Evolutionary conservation across 2,888 invertebrate species (phyloP), one percentile per base, ranked within the genome.

Genomic region (Dendrolimus pini): DNA sequence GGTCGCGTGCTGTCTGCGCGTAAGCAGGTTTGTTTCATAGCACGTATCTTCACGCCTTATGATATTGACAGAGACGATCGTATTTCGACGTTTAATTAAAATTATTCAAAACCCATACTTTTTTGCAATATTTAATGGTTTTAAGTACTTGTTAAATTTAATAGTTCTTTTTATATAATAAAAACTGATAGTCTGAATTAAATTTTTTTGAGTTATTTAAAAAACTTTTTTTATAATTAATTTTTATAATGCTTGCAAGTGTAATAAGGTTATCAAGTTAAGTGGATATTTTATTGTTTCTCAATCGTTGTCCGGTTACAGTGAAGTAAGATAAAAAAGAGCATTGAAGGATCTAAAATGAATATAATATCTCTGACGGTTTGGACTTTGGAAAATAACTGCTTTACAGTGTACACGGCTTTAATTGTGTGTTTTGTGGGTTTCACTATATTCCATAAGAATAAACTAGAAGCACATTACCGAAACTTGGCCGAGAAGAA

Each of bases 351-450:
- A 47, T 47, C 47, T 59, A 82, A 64, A 65, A 89, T 90, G 90
- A 90, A 89, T 65, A 60, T 84, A 41, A 80, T 89, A 58, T 89
- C 90, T 42, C 59, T 83, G 7, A 76, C 78, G 1, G 80, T 90
- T 60, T 89, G 83, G 83, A 81, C 83, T 9, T 69, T 90, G 63
- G 90, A 90, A 66, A 82, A 84, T 53, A 84, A 90, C 68, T 90
- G 88, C 80, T 87, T 82, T 65, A 72, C 78, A 41, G 85, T 90
- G 54, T 90, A 89, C 58, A 80, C 82, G 7, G 76, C 77, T 1
- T 65, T 90, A 56, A 77, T 86, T 53, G 75, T 82, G 59, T 78
- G 80, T 69, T 90, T 90, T 60, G 66, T 88, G 18, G 76, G 70
- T 9, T 89, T 89, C 59, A 86, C 88, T 1, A 69, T 85, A 61